phyloP scores from a whole-genome alignment of 1,140 invertebrate species.

The Aphis craccivora region DNA sequence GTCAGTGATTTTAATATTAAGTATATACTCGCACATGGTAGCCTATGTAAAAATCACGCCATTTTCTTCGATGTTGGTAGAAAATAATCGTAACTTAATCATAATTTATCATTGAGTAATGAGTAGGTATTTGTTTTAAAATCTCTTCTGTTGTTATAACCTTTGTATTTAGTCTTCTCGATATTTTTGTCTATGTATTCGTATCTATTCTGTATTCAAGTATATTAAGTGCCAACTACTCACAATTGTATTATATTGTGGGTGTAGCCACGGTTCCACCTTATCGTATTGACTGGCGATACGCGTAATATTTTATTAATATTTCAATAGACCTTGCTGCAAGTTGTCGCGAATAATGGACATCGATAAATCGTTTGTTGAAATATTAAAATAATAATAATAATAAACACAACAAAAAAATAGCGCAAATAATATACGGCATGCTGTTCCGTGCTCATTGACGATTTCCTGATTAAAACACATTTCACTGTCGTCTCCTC shows the following conservation, averaged over 20 bases:
- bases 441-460: not conserved
- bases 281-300: too few relatives aligned
- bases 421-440: not conserved
- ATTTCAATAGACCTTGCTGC: not conserved
- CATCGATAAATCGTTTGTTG: not conserved
- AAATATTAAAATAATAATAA: not conserved
- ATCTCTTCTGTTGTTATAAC: not conserved
- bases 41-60: not conserved
- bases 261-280: too few relatives aligned
- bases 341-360: not conserved
- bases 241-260: too few relatives aligned
- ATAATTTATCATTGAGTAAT: not conserved
- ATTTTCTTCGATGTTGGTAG: not conserved
- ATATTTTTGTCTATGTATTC: too few relatives aligned
- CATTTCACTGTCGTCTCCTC: not conserved
- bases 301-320: not conserved
- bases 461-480: conserved; percentile 55
- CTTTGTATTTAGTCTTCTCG: too few relatives aligned
- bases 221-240: too few relatives aligned
- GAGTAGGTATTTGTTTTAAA: not conserved
- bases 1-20: not conserved
- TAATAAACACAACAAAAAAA: not conserved
- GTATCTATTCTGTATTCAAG: too few relatives aligned
- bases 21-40: not conserved
- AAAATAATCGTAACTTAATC: not conserved